Conservation (phyloP, 2,888 invertebrate species). For the Xestia ashworthii region DNA sequence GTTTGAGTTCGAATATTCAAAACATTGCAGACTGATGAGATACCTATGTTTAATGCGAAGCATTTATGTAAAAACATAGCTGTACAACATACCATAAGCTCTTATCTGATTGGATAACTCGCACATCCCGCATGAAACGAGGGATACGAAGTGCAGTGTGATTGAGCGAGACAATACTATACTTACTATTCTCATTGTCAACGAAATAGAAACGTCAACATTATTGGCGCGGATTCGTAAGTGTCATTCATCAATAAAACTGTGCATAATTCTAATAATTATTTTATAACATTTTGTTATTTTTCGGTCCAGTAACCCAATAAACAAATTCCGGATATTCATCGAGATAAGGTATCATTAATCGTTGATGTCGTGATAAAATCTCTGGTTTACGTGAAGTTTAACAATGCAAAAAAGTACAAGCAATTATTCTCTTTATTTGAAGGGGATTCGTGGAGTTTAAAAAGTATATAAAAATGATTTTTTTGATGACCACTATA, state of each 20-base stretch:
- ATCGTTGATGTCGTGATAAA: background rate
- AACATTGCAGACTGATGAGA: background rate
- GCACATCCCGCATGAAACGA: background rate
- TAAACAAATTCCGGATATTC: background rate
- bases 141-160: background rate
- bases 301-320: background rate
- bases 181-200: background rate
- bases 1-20: background rate
- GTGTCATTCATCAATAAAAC: background rate
- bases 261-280: background rate
- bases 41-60: background rate
- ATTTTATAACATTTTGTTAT: too few relatives aligned
- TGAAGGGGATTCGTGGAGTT: background rate
- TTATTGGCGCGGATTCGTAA: background rate
- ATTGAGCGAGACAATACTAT: background rate
- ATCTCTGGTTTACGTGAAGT: background rate
- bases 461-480: background rate
- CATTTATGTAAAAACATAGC: background rate
- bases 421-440: background rate
- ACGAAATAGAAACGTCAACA: background rate
- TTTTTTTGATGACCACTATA: background rate
- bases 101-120: background rate
- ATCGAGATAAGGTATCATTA: background rate
- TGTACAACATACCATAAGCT: too few relatives aligned
- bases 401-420: background rate